These are phyloP conservation scores for Sialia sialis DNA, from an alignment of 2,113 vertebrate species.

Conservation along the genomic window DNA sequence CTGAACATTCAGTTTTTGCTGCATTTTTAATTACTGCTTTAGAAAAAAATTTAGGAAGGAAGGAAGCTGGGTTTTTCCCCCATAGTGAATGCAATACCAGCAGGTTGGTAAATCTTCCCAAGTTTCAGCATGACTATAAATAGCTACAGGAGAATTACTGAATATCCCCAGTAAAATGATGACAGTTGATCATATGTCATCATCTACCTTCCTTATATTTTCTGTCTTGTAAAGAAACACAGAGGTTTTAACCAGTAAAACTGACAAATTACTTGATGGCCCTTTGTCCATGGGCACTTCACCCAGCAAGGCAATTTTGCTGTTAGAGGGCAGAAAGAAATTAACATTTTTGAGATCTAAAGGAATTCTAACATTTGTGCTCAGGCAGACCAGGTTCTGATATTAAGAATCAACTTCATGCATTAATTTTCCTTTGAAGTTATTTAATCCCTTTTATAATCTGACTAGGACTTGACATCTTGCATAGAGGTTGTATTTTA, in stretches of 20 bases:
- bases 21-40: background rate
- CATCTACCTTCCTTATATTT: background rate
- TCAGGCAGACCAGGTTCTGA: conserved; percentile 2
- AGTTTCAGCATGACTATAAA: conserved; percentile 19
- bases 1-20: background rate
- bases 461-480: conserved; percentile 28
- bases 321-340: background rate
- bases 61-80: background rate
- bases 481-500: background rate
- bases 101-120: conserved; percentile 2
- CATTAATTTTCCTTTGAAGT: conserved; percentile 62
- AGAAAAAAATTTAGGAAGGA: background rate
- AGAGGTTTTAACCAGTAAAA: background rate
- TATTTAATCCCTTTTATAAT: conserved; percentile 54
- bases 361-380: background rate
- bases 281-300: background rate
- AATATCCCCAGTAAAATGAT: background rate
- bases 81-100: background rate
- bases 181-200: background rate
- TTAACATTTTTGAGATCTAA: background rate
- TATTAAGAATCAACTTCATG: conserved; percentile 13
- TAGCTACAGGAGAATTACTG: conserved; percentile 7
- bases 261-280: background rate
- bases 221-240: background rate
- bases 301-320: background rate